Evolutionary conservation across 2,888 invertebrate species (phyloP), one percentile per base, ranked within the genome.

Genomic region (Agrypnus murinus): DNA sequence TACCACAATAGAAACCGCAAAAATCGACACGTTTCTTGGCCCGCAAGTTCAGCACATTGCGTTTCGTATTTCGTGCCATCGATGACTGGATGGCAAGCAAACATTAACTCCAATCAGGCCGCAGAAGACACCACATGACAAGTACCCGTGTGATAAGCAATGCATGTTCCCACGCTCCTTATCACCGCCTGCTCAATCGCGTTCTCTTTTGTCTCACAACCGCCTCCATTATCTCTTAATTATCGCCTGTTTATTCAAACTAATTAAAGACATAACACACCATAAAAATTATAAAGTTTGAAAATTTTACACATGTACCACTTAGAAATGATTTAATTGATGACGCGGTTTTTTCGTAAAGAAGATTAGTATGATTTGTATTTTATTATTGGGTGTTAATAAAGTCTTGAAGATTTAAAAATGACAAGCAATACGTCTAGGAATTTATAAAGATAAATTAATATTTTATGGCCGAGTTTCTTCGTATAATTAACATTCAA

Each of bases 41-140:
- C 10, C 34, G 25, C 2, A 38, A 36, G 14, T n/a, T n/a, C 12
- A n/a, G 19, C 38, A 19, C 40, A 58, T 12, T n/a, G 7, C 55
- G 12, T 14, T 34, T 36, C 55, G 55, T 36, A 34, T 14, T 43
- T 12, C 40, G 25, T 19, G n/a, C 12, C 46, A 46, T 64, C 34
- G 45, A 36, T 19, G n/a, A 57, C 43, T 57, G 38, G 40, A 48
- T 34, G 36, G 36, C 58, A 17, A 12, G 38, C 10, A 38, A 38
- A 57, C 32, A 12, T 17, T 19, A 7, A 31, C 14, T 12, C 12
- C 25, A 17, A 64, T 45, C 46, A 34, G 65, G 65, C 70, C 74
- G 68, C 73, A 75, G 77, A 77, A 77, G 77, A 77, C 76, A 77
- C 75, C 74, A 77, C 71, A 77, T 75, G 77, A 77, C 77, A 77